Evolutionary conservation across 2,113 vertebrate species (phyloP), one percentile per base, ranked within the genome.

Genomic region (Oceanites oceanicus): DNA sequence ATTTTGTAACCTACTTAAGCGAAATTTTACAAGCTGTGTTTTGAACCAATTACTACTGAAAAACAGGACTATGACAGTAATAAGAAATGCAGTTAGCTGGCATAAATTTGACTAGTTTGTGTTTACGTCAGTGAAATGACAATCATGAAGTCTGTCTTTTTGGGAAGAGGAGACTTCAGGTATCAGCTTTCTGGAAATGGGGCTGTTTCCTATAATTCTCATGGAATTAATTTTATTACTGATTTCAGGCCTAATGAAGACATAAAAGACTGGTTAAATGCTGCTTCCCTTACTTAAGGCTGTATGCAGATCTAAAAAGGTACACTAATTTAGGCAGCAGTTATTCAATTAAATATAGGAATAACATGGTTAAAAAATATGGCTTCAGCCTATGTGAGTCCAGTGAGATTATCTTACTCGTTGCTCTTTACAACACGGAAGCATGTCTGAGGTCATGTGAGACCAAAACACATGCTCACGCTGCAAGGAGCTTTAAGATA

Each of bases 401-500:
- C 59, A 42, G 72, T 16, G 71, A 79, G 80, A 90, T 85, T 85
- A 80, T 87, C 9, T 75, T 82, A 93, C 77, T 8, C 23, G 71
- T 29, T 83, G 88, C 92, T 96, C 85, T 76, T 86, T 70, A 77
- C 58, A 72, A 91, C 16, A 49, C 84, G 91, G 93, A 95, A 94
- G 92, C 92, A 17, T 5, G 81, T 40, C 90, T 38, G 88, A 83
- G 82, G 82, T 93, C 96, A 96, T 96, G 92, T 94, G 95, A 95
- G 89, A 90, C 50, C 89, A 78, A 58, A 91, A 82, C 90, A 95
- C 92, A 95, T 63, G 84, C 77, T 95, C 84, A 22, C 2, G 0
- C 20, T 36, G 65, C 86, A 61, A 97, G 90, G 75, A 89, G 80
- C 94, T 87, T 88, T 87, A 50, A 63, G 16, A 30, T 6, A n/a